Percentiles rank a stretch among this genome's conserved stretches.
Conservation (phyloP, 2,113 vertebrate species). For the Desmodus rotundus region DNA sequence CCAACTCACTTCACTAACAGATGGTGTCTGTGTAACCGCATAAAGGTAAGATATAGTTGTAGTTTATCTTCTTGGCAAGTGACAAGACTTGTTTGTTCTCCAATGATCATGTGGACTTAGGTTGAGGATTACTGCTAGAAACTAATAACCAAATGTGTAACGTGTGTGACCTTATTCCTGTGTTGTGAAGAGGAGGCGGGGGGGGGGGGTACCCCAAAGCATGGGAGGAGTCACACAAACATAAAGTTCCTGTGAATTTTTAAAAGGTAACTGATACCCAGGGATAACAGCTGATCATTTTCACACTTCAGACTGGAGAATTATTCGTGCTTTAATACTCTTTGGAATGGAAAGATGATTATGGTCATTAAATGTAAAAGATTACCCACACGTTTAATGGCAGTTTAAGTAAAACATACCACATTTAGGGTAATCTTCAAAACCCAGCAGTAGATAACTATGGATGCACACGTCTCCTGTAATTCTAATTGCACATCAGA, state of each 20-base stretch:
- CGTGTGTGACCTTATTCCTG: background rate
- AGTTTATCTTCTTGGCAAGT: slow-evolving; percentile 74
- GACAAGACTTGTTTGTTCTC: slow-evolving; percentile 60
- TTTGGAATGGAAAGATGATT: slow-evolving; percentile 75
- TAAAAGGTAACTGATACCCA: slow-evolving; percentile 62
- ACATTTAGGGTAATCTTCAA: slow-evolving; percentile 51
- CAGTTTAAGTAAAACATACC: slow-evolving; percentile 72
- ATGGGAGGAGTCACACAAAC: slow-evolving; percentile 19
- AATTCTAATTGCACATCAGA: slow-evolving; percentile 79
- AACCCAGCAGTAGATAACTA: slow-evolving; percentile 64
- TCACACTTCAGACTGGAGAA: slow-evolving; percentile 70
- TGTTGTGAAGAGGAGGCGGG: background rate
- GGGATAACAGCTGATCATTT: slow-evolving; percentile 70
- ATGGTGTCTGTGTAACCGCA: slow-evolving; percentile 74
- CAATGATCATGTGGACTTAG: background rate
- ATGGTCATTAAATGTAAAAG: slow-evolving; percentile 75
- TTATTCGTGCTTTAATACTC: slow-evolving; percentile 66
- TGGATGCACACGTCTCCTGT: slow-evolving; percentile 49
- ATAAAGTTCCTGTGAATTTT: slow-evolving; percentile 64
- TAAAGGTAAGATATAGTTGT: slow-evolving; percentile 81
- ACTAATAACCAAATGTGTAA: background rate
- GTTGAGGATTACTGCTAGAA: slow-evolving; percentile 36
- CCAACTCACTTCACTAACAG: slow-evolving; percentile 75
- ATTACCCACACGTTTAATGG: slow-evolving; percentile 69
- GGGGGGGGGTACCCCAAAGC: background rate